Evolutionary conservation across 2,888 invertebrate genomes (phyloP).

Genomic region (Dione juno): DNA sequence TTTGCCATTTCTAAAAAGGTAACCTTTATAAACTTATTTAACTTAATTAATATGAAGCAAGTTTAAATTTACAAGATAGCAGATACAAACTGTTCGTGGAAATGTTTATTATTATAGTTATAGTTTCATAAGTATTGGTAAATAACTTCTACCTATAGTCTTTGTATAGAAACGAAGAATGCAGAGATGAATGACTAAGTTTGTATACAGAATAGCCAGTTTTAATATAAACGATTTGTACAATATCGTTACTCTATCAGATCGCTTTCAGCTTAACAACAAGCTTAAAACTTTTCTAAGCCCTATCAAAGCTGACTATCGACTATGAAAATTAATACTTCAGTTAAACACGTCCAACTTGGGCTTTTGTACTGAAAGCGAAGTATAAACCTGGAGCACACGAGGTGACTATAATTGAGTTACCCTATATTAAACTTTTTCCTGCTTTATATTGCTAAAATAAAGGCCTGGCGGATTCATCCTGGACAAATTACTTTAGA

Average conservation of each 20-base stretch:
- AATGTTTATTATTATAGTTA: too few relatives aligned
- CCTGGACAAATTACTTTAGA: conserved; percentile 61
- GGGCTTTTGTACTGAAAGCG: conserved; percentile 1
- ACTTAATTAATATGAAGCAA: too few relatives aligned
- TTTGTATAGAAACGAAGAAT: too few relatives aligned
- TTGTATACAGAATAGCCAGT: not conserved
- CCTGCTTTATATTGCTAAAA: conserved; percentile 68
- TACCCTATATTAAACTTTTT: conserved; percentile 75
- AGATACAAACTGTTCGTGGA: too few relatives aligned
- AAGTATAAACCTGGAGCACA: conserved; percentile 58
- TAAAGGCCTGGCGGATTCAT: conserved; percentile 60
- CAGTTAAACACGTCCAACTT: not conserved
- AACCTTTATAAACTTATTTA: not conserved
- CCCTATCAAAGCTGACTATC: conserved; percentile 2
- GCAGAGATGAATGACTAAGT: too few relatives aligned
- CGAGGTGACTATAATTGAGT: conserved; percentile 68
- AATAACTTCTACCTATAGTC: too few relatives aligned
- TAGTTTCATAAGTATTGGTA: too few relatives aligned
- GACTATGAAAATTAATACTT: conserved; percentile 12
- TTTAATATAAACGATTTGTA: not conserved
- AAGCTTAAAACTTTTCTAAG: conserved; percentile 5
- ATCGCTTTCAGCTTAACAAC: not conserved
- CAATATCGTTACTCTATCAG: not conserved
- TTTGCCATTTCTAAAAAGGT: not conserved
- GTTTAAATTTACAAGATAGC: too few relatives aligned